Evolutionary conservation across 2,888 invertebrate species (phyloP).

Genomic region (Agrilus cyanescens): DNA sequence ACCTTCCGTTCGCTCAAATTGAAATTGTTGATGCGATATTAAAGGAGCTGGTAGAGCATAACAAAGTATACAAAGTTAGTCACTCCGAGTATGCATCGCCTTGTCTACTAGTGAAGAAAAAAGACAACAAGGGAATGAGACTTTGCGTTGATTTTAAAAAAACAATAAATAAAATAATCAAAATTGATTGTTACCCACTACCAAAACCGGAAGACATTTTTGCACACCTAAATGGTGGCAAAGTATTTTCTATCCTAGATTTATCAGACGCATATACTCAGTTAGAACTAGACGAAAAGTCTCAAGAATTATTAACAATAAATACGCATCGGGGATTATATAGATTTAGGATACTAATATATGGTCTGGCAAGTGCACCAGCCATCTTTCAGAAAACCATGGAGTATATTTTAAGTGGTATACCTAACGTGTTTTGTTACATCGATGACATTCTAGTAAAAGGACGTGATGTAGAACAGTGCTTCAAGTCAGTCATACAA

Average conservation of each 20-base stretch:
- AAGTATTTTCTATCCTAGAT: slow-evolving; percentile 19
- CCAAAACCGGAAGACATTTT: slow-evolving; percentile 23
- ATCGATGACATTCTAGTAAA: slow-evolving; percentile 17
- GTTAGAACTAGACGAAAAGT: slow-evolving; percentile 14
- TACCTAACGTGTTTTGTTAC: slow-evolving; percentile 10
- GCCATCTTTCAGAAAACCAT: too few relatives aligned
- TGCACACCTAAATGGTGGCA: slow-evolving; percentile 17
- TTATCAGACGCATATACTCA: slow-evolving; percentile 20
- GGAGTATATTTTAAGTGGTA: slow-evolving; percentile 8
- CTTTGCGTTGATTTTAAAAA: slow-evolving; percentile 25
- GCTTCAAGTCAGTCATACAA: slow-evolving; percentile 8
- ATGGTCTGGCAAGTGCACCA: slow-evolving; percentile 18
- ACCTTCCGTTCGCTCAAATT: too few relatives aligned
- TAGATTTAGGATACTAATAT: slow-evolving; percentile 17
- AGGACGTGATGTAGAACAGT: slow-evolving; percentile 10
- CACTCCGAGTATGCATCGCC: too few relatives aligned
- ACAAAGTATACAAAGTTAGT: too few relatives aligned
- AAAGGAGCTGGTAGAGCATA: too few relatives aligned
- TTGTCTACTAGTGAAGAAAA: too few relatives aligned
- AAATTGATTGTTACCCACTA: slow-evolving; percentile 22
- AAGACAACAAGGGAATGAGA: slow-evolving; percentile 16
- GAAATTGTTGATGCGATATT: too few relatives aligned
- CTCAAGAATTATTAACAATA: slow-evolving; percentile 17
- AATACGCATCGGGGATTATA: slow-evolving; percentile 20
- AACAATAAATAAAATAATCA: too few relatives aligned